Evolutionary conservation across 2,797 vertebrate species (phyloP).

Genomic region (Peromyscus eremicus): DNA sequence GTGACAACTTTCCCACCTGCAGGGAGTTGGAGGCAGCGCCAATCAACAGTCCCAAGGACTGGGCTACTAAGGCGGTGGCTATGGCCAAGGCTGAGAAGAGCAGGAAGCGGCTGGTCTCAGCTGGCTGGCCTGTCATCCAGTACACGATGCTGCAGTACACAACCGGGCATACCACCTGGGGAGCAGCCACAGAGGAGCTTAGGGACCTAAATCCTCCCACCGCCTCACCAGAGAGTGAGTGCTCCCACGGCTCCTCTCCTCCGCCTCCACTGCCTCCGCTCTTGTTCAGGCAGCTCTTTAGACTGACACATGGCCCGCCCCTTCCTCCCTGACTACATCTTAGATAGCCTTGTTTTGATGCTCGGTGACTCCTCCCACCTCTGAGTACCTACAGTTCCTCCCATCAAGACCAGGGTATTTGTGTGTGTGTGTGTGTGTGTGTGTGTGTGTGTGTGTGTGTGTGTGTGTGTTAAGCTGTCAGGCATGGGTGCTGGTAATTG

Average conservation of each 20-base stretch:
- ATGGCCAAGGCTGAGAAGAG: constrained; percentile 97
- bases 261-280: background rate
- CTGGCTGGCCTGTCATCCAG: constrained; percentile 99
- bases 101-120: constrained; percentile 94
- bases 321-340: background rate
- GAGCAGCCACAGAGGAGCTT: background rate
- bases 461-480: background rate
- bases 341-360: background rate
- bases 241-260: background rate
- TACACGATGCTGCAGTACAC: constrained; percentile 99
- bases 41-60: constrained; percentile 97
- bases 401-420: background rate
- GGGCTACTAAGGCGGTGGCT: constrained; percentile 96
- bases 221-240: background rate
- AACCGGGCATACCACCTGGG: constrained; percentile 95
- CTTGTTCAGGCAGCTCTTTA: background rate
- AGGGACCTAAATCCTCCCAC: background rate
- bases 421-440: background rate
- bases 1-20: constrained; percentile 90
- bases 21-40: constrained; percentile 97
- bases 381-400: background rate
- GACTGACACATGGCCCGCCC: too few relatives aligned
- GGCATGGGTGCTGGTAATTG: background rate
- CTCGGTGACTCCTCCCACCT: background rate
- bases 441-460: background rate